Conservation (phyloP, 2,113 vertebrate species). For the Erpornis zantholeuca region DNA sequence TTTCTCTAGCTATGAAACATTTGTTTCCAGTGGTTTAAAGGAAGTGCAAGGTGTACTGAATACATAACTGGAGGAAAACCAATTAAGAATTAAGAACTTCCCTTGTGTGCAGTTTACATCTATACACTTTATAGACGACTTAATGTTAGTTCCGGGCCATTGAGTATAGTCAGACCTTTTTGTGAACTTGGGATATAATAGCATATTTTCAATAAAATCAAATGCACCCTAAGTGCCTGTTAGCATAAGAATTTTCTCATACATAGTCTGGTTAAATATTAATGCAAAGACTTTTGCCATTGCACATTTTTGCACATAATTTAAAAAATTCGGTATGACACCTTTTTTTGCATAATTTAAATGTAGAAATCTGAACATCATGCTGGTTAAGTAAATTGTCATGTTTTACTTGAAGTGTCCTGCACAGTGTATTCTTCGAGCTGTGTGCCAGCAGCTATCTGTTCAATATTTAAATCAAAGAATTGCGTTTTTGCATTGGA, state of each 20-base stretch:
- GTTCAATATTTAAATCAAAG: slow-evolving; percentile 36
- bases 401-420: slow-evolving; percentile 31
- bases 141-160: background rate
- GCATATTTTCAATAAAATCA: slow-evolving; percentile 34
- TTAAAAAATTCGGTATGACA: slow-evolving; percentile 56
- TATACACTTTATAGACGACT: background rate
- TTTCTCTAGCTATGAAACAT: background rate
- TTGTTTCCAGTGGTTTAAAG: background rate
- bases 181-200: background rate
- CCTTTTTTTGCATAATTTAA: slow-evolving; percentile 55
- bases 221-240: slow-evolving; percentile 35
- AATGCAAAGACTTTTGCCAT: slow-evolving; percentile 54
- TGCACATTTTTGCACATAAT: slow-evolving; percentile 53
- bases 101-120: background rate
- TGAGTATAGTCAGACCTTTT: background rate
- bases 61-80: background rate
- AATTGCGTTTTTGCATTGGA: background rate
- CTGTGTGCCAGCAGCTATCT: slow-evolving; percentile 2
- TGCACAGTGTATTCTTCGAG: background rate
- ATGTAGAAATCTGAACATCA: slow-evolving; percentile 15
- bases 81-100: background rate
- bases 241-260: slow-evolving; percentile 36
- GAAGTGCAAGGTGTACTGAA: background rate
- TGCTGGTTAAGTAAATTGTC: background rate
- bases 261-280: slow-evolving; percentile 62